These are phyloP conservation scores for Echiichthys vipera DNA, from an alignment of 2,797 vertebrate species.

Conservation along the genomic window DNA sequence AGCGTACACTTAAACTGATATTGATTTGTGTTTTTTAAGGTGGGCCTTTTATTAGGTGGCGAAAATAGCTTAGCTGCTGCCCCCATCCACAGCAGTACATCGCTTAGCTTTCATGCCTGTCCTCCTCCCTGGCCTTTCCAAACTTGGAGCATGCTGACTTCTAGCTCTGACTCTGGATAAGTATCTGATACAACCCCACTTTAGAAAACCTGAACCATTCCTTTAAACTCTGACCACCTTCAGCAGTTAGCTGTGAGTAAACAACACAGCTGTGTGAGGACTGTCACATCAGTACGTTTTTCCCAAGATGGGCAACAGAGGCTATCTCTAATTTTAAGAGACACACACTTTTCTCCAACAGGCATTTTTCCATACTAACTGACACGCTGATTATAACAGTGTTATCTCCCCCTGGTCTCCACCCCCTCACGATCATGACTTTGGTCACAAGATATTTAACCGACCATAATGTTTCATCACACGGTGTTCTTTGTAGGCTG, in stretches of 20 bases:
- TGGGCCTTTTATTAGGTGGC: too few relatives aligned
- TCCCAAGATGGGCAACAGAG: constrained; percentile 7
- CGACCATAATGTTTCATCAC: constrained; percentile 48
- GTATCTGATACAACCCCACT: too few relatives aligned
- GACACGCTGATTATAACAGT: not conserved
- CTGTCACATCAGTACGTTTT: constrained; percentile 10
- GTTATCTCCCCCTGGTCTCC: not conserved
- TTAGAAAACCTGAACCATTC: too few relatives aligned
- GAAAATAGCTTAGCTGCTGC: too few relatives aligned
- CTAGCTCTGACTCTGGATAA: too few relatives aligned
- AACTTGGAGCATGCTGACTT: too few relatives aligned
- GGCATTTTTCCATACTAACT: not conserved
- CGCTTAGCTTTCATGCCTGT: too few relatives aligned
- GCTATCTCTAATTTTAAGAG: constrained; percentile 19
- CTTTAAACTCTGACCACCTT: too few relatives aligned
- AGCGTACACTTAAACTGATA: too few relatives aligned
- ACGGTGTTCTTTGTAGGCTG: not conserved
- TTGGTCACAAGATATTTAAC: constrained; percentile 57
- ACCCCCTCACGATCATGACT: constrained; percentile 3
- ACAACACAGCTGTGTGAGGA: constrained; percentile 23
- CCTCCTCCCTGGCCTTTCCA: too few relatives aligned
- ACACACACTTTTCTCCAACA: not conserved
- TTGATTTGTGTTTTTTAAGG: too few relatives aligned
- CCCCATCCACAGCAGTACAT: too few relatives aligned
- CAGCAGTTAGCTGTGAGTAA: constrained; percentile 33